Evolutionary conservation across 2,888 invertebrate genomes (phyloP), one percentile per base, ranked within the genome.

Genomic region (Caradrina clavipalpis): DNA sequence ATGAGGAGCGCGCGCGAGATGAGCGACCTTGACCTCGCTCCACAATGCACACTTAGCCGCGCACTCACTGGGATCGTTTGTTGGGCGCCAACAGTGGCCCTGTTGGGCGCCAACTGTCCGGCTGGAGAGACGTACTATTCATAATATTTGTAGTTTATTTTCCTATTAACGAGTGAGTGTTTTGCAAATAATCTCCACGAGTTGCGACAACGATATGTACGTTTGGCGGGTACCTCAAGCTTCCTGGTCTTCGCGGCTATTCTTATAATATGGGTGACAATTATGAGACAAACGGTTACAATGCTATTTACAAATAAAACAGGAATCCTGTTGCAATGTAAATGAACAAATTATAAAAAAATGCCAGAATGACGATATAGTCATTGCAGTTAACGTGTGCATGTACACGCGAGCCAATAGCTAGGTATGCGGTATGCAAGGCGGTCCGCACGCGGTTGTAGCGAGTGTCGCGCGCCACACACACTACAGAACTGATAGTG

Each of bases 11-110:
- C 57, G 67, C 65, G 50, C 56, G 61, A 49, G 49, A 66, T 54
- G 65, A 55, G 61, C 50, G 75, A 60, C 81, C 81, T 71, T 82
- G 76, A 76, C 78, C 83, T 54, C 57, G 15, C 31, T 19, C 42
- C 17, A 56, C 54, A 51, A 50, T 62, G 67, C 47, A 55, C 55
- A 57, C 22, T 39, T 47, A 42, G 42, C 35, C 17, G 11, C 13
- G 49, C 53, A 31, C 39, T 53, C 55, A 47, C 66, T 15, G 1
- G 56, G 39, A 0, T 15, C 47, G 49, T 15, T 15, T 45, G 45
- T 45, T 17, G 42, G 42, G 42, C 42, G 0, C 17, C 51, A 67
- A 55, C 42, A 13, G 19, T 7, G n/a, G 7, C 2, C 47, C 45
- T n/a, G 35, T 59, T 47, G 26, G 50, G 31, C 31, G 15, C 35